phyloP scores from a whole-genome alignment of 2,888 invertebrate species.

The Allolobophora icterica region DNA sequence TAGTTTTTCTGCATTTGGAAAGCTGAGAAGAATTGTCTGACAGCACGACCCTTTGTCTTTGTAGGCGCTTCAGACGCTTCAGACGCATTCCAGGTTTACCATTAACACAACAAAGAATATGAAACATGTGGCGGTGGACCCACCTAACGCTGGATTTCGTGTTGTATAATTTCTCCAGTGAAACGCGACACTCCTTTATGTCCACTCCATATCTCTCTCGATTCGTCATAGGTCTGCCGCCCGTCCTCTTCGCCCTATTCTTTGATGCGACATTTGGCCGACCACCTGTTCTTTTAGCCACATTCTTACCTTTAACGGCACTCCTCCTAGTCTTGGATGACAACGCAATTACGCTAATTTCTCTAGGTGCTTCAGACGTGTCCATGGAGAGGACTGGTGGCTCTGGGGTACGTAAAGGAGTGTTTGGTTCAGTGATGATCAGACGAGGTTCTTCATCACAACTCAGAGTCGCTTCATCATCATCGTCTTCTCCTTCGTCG shows the following conservation, averaged over 20 bases:
- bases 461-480: background rate
- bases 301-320: background rate
- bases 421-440: background rate
- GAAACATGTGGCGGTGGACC: conserved; percentile 2
- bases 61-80: background rate
- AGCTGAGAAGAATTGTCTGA: background rate
- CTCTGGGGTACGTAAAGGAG: background rate
- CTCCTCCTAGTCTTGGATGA: background rate
- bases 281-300: background rate
- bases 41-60: background rate
- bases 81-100: conserved; percentile 11
- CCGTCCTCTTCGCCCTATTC: background rate
- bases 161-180: background rate
- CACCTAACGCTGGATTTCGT: background rate
- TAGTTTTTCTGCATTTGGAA: background rate
- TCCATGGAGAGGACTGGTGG: background rate
- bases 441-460: background rate
- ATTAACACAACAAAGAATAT: background rate
- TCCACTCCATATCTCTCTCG: background rate
- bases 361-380: background rate
- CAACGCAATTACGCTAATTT: background rate
- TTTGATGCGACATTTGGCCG: background rate
- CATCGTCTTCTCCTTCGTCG: background rate
- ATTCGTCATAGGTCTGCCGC: background rate
- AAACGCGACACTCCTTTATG: background rate